phyloP scores from a whole-genome alignment of 2,888 invertebrate species.

The Cephus pulcher region DNA sequence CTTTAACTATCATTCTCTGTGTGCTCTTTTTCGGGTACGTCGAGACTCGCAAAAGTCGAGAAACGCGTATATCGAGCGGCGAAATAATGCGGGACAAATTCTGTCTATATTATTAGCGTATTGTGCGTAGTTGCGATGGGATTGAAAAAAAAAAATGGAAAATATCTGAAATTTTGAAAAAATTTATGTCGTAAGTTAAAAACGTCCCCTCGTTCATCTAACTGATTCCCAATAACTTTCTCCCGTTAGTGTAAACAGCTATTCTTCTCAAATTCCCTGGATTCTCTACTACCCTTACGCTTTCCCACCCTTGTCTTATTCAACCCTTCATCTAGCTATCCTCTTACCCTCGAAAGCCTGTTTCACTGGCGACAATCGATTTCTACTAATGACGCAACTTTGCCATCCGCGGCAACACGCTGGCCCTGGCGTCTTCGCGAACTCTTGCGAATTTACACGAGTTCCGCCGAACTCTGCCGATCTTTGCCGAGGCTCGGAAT shows the following conservation, averaged over 20 bases:
- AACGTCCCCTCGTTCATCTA: not conserved
- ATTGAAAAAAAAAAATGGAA: not conserved
- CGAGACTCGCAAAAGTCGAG: not conserved
- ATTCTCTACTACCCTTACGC: not conserved
- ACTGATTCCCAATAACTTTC: not conserved
- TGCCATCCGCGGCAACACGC: constrained; percentile 1
- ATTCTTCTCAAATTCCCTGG: not conserved
- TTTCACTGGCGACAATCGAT: constrained; percentile 27
- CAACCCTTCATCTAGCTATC: not conserved
- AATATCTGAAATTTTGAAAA: not conserved
- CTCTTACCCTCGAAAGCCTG: not conserved
- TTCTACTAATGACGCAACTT: constrained; percentile 44
- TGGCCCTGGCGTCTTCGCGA: not conserved
- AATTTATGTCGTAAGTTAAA: not conserved
- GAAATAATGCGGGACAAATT: not conserved
- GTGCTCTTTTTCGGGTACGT: not conserved
- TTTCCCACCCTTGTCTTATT: not conserved
- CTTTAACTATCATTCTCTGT: not conserved
- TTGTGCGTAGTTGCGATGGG: not conserved
- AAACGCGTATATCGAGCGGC: not conserved
- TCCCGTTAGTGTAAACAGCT: not conserved
- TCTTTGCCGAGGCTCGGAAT: constrained; percentile 6
- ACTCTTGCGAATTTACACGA: not conserved
- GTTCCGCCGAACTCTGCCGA: constrained; percentile 7
- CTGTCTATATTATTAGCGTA: not conserved